Evolutionary conservation across 1,140 invertebrate genomes (phyloP).

Genomic region (Glomeris maerens): DNA sequence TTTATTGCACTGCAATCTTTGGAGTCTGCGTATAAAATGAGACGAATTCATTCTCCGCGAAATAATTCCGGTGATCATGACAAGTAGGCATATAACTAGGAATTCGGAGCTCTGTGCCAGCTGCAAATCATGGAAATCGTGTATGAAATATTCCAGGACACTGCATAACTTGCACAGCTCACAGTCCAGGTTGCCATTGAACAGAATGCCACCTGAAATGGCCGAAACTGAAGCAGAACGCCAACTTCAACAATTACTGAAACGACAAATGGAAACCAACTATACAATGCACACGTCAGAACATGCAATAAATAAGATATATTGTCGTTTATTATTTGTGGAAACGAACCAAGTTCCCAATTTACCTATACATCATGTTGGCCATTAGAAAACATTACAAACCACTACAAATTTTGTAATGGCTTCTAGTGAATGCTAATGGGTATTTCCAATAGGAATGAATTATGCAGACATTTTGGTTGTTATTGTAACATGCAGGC

Average conservation of each 20-base stretch:
- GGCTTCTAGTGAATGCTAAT: no score
- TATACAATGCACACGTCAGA: constrained; percentile 6
- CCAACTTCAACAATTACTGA: constrained; percentile 6
- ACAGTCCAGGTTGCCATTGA: neutral
- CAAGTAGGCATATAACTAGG: neutral
- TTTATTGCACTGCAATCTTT: neutral
- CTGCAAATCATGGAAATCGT: neutral
- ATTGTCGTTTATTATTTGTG: neutral
- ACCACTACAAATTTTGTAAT: neutral
- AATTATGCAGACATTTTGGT: neutral
- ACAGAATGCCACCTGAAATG: neutral
- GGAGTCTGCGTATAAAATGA: neutral
- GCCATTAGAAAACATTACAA: neutral
- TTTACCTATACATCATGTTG: neutral
- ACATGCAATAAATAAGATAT: neutral
- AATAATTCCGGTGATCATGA: neutral
- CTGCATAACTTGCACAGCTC: neutral
- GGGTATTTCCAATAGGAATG: neutral
- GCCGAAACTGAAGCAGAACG: constrained; percentile 9
- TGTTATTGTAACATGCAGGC: constrained; percentile 2
- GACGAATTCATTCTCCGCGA: neutral
- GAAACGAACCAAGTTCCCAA: no score
- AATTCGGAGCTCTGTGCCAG: neutral
- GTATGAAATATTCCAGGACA: neutral
- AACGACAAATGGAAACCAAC: constrained; percentile 5